Base-by-base conservation (phyloP, 2,888 invertebrate genomes). In the Trachelus stipa region DNA sequence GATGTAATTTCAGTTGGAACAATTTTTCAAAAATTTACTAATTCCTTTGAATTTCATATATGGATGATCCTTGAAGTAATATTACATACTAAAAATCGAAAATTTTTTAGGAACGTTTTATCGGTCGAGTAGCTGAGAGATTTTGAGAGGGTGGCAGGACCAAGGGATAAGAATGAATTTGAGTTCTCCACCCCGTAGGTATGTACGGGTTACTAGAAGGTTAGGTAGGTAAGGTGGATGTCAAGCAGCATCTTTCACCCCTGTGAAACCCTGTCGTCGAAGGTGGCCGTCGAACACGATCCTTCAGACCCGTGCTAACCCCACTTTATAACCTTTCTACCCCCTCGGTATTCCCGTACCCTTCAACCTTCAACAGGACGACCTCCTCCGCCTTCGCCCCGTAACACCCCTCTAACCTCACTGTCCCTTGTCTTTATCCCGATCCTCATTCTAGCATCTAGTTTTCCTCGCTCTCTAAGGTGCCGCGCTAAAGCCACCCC, bases 271-370 rank as follows among this genome's bases (percentile, higher is more conserved):
- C 83, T 82, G 87, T 87, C 86, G 86, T 86, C 84, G 86, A 85
- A 87, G 87, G 86, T 87, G 87, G 85, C 84, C 87, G 85, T 87
- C 84, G 87, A 89, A 90, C 90, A 89, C 88, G 90, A 90, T 90
- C 88, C 89, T 87, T 88, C 88, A 89, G 88, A 86, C 86, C 86
- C 77, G 79, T 83, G 85, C 85, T 90, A 90, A 90, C 88, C 86
- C 89, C 89, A 85, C 87, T 91, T 90, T 90, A 90, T 88, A 87
- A 88, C 90, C 87, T 86, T 83, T 78, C 80, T 79, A 79, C 82
- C 81, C 83, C 80, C 78, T 74, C 81, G 80, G 76, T 80, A 79
- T 75, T 76, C 77, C 69, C 80, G 73, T 73, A 75, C 79, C 75
- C 76, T 77, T 77, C 76, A 77, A 76, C 74, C 76, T 77, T 73